These are phyloP conservation scores for Hippocampus barbouri DNA, from an alignment of 2,113 vertebrate genomes.

Conservation along the genomic window DNA sequence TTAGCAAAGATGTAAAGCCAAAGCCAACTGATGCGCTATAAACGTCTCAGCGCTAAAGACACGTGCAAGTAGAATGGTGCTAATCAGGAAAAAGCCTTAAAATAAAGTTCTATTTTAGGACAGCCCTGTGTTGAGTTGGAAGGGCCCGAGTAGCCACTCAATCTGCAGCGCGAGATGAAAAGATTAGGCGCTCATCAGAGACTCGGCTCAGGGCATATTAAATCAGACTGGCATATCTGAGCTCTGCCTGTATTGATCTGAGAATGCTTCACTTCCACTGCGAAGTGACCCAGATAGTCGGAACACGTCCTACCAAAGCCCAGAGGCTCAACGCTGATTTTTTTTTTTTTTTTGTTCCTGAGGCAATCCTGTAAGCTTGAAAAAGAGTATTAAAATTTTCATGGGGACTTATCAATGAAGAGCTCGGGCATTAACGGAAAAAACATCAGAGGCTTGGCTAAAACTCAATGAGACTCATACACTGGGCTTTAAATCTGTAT, in stretches of 20 bases:
- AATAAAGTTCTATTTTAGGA: conserved; percentile 27
- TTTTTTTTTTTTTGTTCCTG: conserved; percentile 11
- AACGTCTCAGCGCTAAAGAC: neutral
- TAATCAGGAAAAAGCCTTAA: conserved; percentile 28
- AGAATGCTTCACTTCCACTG: conserved; percentile 57
- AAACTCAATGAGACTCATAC: conserved; percentile 11
- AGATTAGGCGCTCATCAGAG: conserved; percentile 40
- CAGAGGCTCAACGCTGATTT: conserved; percentile 50
- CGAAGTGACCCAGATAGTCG: conserved; percentile 67
- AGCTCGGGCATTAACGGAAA: conserved; percentile 10
- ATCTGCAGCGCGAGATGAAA: conserved; percentile 40
- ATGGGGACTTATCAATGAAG: conserved; percentile 34
- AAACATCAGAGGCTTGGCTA: conserved; percentile 5
- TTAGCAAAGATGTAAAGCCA: too few species aligned
- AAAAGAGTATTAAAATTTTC: conserved; percentile 51
- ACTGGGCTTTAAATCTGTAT: neutral
- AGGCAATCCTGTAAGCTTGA: conserved; percentile 37
- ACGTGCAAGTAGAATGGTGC: neutral
- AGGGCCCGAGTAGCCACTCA: conserved; percentile 21
- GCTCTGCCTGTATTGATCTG: conserved; percentile 47
- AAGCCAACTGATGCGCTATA: neutral
- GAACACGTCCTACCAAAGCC: conserved; percentile 55
- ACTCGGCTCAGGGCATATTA: conserved; percentile 49
- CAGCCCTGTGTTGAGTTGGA: neutral
- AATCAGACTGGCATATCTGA: conserved; percentile 56